A percentile compares a stretch with the other conserved stretches of the same genome.
These are phyloP conservation scores for Zalophus californianus DNA, from an alignment of 2,797 vertebrate genomes.

Conservation along the genomic window DNA sequence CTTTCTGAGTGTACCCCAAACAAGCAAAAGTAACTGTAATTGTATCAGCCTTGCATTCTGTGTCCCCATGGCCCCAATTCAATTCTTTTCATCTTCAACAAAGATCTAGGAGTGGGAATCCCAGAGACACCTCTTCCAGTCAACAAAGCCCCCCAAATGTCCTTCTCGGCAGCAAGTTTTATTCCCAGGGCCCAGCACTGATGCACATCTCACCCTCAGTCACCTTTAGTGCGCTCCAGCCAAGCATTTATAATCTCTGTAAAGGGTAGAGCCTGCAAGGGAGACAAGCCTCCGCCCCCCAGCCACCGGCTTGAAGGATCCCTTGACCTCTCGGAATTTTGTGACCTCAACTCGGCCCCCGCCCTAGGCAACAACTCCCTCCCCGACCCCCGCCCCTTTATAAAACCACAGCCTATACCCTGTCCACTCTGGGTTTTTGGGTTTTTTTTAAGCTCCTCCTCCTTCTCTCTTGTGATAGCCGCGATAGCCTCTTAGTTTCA, in stretches of 20 bases:
- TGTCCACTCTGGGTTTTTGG: neutral
- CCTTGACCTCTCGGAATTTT: constrained; percentile 13
- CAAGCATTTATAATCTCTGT: neutral
- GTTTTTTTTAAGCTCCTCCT: neutral
- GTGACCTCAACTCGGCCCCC: neutral
- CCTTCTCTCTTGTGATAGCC: constrained; percentile 32
- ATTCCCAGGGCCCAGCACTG: accelerated
- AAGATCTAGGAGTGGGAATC: neutral
- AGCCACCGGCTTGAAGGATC: neutral
- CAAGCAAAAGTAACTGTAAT: neutral
- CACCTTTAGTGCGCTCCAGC: no score
- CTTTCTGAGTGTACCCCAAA: neutral
- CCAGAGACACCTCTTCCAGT: neutral
- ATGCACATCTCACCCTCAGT: accelerated
- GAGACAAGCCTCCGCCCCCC: neutral
- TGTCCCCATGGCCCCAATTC: constrained; percentile 67
- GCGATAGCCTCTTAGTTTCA: constrained; percentile 68
- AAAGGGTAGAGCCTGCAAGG: constrained; percentile 61
- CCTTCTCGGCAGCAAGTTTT: neutral
- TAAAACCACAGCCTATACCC: constrained; percentile 37
- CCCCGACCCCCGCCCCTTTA: neutral
- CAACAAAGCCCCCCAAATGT: neutral
- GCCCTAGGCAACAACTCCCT: neutral
- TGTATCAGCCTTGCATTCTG: constrained; percentile 62
- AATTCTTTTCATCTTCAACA: no score